phyloP scores from a whole-genome alignment of 2,888 invertebrate species.

The Ecliptopera silaceata region DNA sequence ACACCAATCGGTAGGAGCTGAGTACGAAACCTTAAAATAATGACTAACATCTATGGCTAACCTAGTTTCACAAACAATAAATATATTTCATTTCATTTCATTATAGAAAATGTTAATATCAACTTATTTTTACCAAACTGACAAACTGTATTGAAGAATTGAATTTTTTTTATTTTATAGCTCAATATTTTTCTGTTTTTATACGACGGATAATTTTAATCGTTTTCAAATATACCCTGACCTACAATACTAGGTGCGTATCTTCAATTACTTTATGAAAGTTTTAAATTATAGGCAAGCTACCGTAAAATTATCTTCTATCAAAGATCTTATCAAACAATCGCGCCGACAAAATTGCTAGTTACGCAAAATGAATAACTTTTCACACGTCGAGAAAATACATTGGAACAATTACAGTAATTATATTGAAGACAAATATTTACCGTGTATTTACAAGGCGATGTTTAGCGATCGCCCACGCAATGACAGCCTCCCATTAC shows the following conservation, averaged over 20 bases:
- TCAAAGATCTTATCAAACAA: conserved; percentile 25
- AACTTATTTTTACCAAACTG: no score
- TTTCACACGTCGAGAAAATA: conserved; percentile 28
- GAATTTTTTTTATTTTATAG: no score
- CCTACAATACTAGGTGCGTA: background rate
- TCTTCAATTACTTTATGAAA: background rate
- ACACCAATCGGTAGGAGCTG: no score
- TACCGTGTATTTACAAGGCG: conserved; percentile 67
- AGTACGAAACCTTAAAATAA: no score
- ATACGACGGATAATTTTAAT: no score
- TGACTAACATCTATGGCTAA: no score
- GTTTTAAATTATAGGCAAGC: conserved; percentile 10
- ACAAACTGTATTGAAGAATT: no score
- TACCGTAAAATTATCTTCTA: conserved; percentile 11
- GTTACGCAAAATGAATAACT: conserved; percentile 25
- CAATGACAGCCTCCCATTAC: conserved; percentile 70
- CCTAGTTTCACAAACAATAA: no score
- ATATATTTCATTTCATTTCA: no score
- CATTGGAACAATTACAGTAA: conserved; percentile 60
- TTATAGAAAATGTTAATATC: no score
- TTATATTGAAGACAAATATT: conserved; percentile 78
- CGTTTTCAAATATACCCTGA: no score
- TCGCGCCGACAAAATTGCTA: conserved; percentile 15
- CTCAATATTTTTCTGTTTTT: no score
- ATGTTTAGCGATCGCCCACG: conserved; percentile 72